Conservation (phyloP, 2,797 vertebrate genomes). For the Periparus ater region DNA sequence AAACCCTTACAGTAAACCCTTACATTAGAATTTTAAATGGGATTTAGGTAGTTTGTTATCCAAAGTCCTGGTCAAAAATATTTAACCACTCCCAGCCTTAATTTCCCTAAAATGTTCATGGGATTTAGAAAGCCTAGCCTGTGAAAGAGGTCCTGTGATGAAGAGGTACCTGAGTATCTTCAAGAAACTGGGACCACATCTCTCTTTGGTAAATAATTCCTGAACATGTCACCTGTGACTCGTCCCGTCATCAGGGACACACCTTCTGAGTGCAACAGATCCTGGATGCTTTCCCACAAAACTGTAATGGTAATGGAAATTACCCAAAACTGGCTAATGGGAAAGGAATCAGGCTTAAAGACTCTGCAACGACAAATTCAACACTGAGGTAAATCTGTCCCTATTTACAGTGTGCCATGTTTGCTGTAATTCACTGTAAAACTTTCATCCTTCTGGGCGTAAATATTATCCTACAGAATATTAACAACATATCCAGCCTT, state of each 20-base stretch:
- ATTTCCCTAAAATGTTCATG: not conserved
- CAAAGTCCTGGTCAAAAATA: not conserved
- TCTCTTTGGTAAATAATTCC: not conserved
- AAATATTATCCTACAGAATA: not conserved
- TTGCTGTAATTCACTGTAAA: not conserved
- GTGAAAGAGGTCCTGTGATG: not conserved
- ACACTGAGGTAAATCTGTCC: not conserved
- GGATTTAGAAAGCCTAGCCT: not conserved
- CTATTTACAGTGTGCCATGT: not conserved
- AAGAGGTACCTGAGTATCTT: not conserved
- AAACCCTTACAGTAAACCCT: not conserved
- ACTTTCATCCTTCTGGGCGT: not conserved
- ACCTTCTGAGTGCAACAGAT: not conserved
- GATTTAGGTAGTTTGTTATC: not conserved
- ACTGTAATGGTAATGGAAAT: not conserved
- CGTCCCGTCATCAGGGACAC: not conserved
- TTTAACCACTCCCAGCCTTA: not conserved
- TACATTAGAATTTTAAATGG: not conserved
- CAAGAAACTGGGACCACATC: not conserved
- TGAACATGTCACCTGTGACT: not conserved
- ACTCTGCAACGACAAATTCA: not conserved
- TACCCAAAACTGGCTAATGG: not conserved
- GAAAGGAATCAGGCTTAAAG: not conserved
- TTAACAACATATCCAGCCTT: not conserved
- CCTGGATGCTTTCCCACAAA: not conserved